These are phyloP conservation scores for Neomonachus schauinslandi DNA, from an alignment of 2,113 vertebrate genomes.

Conservation along the genomic window DNA sequence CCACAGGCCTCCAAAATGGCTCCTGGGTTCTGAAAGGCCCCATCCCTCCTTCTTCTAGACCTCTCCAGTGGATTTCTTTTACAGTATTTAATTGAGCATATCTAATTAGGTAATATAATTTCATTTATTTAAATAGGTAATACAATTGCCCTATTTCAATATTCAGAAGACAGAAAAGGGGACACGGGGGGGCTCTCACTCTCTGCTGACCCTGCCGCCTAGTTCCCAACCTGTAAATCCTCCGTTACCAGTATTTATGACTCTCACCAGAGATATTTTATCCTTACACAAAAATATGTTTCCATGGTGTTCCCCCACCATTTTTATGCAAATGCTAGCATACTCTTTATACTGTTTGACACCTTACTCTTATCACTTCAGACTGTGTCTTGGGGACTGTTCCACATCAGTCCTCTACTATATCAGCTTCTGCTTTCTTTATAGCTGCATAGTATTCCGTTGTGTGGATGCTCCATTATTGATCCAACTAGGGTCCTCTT, in stretches of 20 bases:
- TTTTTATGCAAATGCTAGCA: neutral
- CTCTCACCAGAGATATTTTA: neutral
- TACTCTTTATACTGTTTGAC: neutral
- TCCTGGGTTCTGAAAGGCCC: neutral
- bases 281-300: neutral
- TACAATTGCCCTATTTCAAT: neutral
- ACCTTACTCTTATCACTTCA: neutral
- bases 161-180: neutral
- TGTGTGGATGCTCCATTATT: too few species aligned
- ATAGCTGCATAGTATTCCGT: neutral
- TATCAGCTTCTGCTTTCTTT: neutral
- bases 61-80: neutral
- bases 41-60: neutral
- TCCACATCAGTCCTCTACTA: neutral
- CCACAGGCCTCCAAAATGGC: neutral
- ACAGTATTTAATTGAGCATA: neutral
- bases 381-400: neutral
- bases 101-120: conserved; percentile 26
- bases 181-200: neutral
- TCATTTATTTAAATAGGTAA: conserved; percentile 1
- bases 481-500: too few species aligned
- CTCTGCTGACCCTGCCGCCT: neutral
- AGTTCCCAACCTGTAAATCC: neutral
- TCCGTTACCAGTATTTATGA: neutral
- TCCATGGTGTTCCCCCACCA: neutral